Base-by-base conservation (phyloP, 2,888 invertebrate genomes). In the Sturmia bella region DNA sequence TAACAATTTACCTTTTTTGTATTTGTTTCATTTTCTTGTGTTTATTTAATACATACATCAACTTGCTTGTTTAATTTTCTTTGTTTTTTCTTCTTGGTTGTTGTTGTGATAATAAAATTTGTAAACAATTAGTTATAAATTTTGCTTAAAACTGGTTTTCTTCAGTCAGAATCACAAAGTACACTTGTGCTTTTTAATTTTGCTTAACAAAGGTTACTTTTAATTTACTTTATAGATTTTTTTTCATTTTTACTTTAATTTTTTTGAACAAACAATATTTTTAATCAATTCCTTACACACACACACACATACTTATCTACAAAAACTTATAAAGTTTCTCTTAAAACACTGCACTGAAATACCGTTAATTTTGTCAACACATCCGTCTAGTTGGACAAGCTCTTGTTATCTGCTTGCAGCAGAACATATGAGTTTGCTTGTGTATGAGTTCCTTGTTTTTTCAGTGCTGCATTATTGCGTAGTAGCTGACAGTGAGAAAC, bases 301-400 rank as follows among this genome's bases (percentile, higher is more conserved):
- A 41, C 15, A 61, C 24, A 17, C 17, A 41, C 41, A 24, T 48
- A 13, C 43, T 64, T 50, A 41, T 17, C 9, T 56, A 24, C 37
- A 27, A n/a, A 15, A 32, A 27, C n/a, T 27, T 32, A 32, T 32
- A 39, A 24, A 48, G 17, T 61, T 52, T 54, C 68, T 54, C 24
- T 68, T 39, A n/a, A 41, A 50, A 39, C 50, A 45, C 41, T 50
- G 7, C 52, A 52, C 39, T 27, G 19, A 64, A 45, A 61, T 75
- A 82, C 82, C 82, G 82, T 78, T 82, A 82, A 66, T 32, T 82
- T 69, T 56, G 37, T 61, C 59, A 57, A 52, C 61, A 81, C 82
- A 75, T 75, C 82, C 74, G 82, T 66, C 64, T 69, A 1, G 52
- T 82, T 78, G 69, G 59, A 82, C 81, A 59, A 73, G 45, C 74